Conservation (phyloP, 2,113 vertebrate genomes). For the Sterrhoptilus dennistouni region DNA sequence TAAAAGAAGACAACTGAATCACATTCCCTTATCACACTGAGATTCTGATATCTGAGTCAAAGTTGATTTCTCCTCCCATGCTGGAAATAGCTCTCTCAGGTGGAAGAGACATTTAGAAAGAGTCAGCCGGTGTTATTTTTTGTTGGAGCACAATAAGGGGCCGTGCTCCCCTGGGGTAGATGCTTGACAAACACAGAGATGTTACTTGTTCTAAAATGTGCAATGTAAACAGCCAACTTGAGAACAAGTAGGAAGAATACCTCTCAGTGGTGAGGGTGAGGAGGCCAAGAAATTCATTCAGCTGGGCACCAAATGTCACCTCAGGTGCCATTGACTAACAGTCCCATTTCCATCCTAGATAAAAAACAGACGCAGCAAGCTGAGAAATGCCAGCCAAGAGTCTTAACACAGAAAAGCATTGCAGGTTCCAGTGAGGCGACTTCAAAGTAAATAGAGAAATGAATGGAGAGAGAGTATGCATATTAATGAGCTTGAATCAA, state of each 20-base stretch:
- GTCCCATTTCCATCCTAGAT: background rate
- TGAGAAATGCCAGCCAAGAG: slow-evolving; percentile 40
- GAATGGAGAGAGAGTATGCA: slow-evolving; percentile 3
- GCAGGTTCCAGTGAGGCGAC: slow-evolving; percentile 23
- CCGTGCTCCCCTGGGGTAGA: background rate
- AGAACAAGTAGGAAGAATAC: background rate
- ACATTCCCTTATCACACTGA: slow-evolving; percentile 32
- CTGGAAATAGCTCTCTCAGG: slow-evolving; percentile 54
- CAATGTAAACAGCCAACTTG: background rate
- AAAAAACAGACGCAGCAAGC: background rate
- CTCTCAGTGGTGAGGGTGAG: background rate
- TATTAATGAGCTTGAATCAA: slow-evolving; percentile 50
- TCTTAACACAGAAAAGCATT: slow-evolving; percentile 19
- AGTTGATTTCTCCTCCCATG: slow-evolving; percentile 19
- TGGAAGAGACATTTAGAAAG: background rate
- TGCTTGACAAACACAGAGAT: background rate
- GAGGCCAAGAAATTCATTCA: slow-evolving; percentile 8
- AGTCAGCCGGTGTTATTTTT: background rate
- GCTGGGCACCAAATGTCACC: background rate
- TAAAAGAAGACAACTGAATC: slow-evolving; percentile 53
- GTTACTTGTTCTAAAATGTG: slow-evolving; percentile 4
- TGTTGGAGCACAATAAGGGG: background rate
- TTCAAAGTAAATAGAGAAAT: slow-evolving; percentile 61
- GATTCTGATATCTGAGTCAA: slow-evolving; percentile 45
- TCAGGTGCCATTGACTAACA: slow-evolving; percentile 1